Base-by-base conservation (phyloP, 2,888 invertebrate species). In the Itoplectis maculator region DNA sequence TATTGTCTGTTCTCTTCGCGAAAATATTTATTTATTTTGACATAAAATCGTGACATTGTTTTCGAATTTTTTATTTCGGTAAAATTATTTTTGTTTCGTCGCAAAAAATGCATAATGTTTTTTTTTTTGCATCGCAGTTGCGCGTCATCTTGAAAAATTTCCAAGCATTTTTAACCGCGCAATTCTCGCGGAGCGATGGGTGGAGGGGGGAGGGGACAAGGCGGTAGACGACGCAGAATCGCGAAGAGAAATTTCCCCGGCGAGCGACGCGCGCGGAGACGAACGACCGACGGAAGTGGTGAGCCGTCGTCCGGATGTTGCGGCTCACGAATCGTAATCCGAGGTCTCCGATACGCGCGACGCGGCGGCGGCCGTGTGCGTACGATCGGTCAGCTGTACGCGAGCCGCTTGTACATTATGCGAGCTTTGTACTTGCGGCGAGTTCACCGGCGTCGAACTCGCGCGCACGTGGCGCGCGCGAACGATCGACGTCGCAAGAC, bases 241-340 rank as follows among this genome's bases (percentile, higher is more conserved):
- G 70, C 23, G 15, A 4, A 42, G 20, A 40, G 45, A 47, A 47
- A 66, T 7, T 40, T 23, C 35, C 18, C n/a, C 35, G 61, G 61
- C 73, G 37, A 20, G 2, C 20, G 20, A 47, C 73, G 47, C n/a
- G 2, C 51, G 20, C 51, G 7, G 18, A 51, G 4, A 51, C 29
- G 23, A 20, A 0, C 11, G 23, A 2, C 61, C 37, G 75, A 69
- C 78, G 82, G 84, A 81, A 82, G 81, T 75, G 77, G 76, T 59
- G 76, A 77, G 70, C 70, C 76, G n/a, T 83, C 74, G 82, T 80
- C 86, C 86, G 88, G 87, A 88, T 79, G 86, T 87, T 83, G 84
- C 77, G 81, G 80, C 82, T 86, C 82, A 86, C 84, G 81, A 87
- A 86, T 87, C 68, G 82, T 88, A 88, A 88, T 87, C 84, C 82